These are phyloP conservation scores for Miniopterus natalensis DNA, from an alignment of 2,113 vertebrate genomes.

Conservation along the genomic window DNA sequence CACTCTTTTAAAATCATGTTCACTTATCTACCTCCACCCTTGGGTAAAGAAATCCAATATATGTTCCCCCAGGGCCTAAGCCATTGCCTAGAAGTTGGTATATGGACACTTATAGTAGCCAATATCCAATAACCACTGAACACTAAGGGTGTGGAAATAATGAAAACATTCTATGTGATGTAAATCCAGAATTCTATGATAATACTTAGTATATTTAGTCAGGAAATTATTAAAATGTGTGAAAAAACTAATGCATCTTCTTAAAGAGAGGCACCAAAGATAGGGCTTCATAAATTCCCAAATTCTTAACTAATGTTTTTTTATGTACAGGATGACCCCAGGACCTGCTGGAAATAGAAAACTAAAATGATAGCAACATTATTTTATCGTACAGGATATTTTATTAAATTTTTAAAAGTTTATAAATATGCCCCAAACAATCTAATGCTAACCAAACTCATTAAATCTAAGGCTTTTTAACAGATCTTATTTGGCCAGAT, in stretches of 20 bases:
- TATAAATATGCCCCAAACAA: neutral
- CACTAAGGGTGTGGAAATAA: neutral
- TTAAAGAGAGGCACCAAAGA: slow-evolving; percentile 43
- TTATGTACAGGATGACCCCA: neutral
- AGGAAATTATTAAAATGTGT: slow-evolving; percentile 41
- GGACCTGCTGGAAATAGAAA: neutral
- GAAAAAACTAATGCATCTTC: slow-evolving; percentile 18
- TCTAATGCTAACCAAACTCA: neutral
- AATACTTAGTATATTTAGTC: slow-evolving; percentile 15
- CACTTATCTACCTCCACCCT: neutral
- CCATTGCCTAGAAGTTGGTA: neutral
- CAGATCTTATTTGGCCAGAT: neutral
- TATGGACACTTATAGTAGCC: neutral
- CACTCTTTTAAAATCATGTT: neutral
- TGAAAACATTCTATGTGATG: neutral
- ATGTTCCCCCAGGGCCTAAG: neutral
- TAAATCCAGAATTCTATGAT: neutral
- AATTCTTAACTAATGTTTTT: slow-evolving; percentile 17
- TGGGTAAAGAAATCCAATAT: slow-evolving; percentile 46
- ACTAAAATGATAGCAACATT: neutral
- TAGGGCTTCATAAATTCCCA: slow-evolving; percentile 20
- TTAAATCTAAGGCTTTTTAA: neutral
- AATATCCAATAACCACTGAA: slow-evolving; percentile 15
- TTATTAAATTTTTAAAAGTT: slow-evolving; percentile 12
- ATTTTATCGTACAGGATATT: neutral